Evolutionary conservation across 2,797 vertebrate genomes (phyloP).

Genomic region (Gymnocypris eckloni): DNA sequence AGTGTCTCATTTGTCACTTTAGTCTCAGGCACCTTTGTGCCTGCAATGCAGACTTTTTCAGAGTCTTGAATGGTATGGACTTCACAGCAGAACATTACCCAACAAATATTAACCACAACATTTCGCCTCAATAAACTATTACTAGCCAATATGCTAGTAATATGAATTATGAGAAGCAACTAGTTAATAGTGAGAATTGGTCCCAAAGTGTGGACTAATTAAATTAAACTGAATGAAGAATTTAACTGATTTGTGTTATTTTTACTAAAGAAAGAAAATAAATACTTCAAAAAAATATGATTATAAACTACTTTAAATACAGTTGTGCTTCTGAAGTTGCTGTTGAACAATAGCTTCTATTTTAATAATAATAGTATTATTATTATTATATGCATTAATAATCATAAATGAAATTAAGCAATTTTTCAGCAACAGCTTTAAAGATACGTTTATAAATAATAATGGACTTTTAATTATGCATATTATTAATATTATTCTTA

Average conservation of each 20-base stretch:
- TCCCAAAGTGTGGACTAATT: neutral
- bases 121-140: neutral
- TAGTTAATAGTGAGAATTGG: neutral
- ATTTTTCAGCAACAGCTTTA: neutral
- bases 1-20: neutral
- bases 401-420: neutral
- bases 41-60: neutral
- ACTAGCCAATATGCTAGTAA: neutral
- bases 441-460: neutral
- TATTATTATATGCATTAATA: neutral
- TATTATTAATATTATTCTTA: neutral
- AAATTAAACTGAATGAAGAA: neutral
- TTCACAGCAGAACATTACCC: neutral
- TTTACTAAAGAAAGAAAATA: neutral
- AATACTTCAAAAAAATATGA: too few relatives aligned
- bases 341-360: neutral
- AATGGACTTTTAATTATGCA: neutral
- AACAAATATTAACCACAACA: neutral
- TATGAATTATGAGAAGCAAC: neutral
- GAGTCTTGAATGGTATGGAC: neutral
- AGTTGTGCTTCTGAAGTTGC: neutral
- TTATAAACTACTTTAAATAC: neutral
- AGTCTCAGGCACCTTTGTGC: conserved; percentile 9
- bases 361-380: neutral
- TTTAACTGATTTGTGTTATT: neutral